Evolutionary conservation across 2,888 invertebrate species (phyloP).

Genomic region (Dolichopus griseipennis): DNA sequence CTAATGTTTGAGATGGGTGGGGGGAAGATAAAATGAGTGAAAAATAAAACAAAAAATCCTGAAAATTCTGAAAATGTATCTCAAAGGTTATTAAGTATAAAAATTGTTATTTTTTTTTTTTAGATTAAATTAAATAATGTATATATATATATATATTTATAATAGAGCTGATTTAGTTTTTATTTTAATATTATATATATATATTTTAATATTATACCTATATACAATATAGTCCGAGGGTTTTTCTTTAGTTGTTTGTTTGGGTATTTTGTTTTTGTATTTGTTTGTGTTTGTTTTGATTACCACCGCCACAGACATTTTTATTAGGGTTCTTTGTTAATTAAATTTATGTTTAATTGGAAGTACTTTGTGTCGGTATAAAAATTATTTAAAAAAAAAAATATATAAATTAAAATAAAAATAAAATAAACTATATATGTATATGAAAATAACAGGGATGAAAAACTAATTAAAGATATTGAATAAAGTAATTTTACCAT

Average conservation of each 20-base stretch:
- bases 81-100: neutral
- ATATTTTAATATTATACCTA: no score
- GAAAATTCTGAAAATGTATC: neutral
- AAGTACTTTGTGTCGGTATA: no score
- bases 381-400: no score
- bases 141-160: neutral
- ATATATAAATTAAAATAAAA: no score
- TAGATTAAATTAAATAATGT: neutral
- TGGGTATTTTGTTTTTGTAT: neutral
- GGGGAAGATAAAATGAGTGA: no score
- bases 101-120: neutral
- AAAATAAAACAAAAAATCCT: neutral
- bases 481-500: no score
- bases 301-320: neutral
- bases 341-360: slow-evolving; percentile 3
- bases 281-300: neutral
- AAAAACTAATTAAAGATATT: no score
- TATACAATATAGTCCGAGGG: no score
- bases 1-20: no score
- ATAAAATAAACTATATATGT: no score
- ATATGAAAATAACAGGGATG: no score
- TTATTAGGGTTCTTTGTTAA: neutral
- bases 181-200: no score
- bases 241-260: neutral
- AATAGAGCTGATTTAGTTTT: neutral